phyloP scores from a whole-genome alignment of 2,113 vertebrate genomes.

The Pagrus major region DNA sequence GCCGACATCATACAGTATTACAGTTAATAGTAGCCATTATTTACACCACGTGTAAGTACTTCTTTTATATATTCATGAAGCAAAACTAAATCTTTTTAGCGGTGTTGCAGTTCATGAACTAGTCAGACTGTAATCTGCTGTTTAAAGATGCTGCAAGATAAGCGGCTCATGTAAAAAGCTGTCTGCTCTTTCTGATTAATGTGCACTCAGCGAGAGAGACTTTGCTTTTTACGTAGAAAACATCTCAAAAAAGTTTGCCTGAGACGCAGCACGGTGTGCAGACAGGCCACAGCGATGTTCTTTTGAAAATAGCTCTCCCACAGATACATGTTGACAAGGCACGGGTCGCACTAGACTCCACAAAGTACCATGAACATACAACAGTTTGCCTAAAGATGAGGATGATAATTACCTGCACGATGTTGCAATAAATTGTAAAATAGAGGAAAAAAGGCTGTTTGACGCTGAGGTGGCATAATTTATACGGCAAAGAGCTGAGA shows the following conservation, averaged over 20 bases:
- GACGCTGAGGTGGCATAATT: constrained; percentile 24
- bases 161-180: not conserved
- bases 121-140: not conserved
- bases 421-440: not conserved
- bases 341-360: not conserved
- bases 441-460: not conserved
- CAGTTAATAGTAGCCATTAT: constrained; percentile 23
- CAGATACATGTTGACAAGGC: not conserved
- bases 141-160: not conserved
- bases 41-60: not conserved
- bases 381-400: constrained; percentile 18
- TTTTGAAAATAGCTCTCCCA: constrained; percentile 25
- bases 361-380: constrained; percentile 7
- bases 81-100: not conserved
- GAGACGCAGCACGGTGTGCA: not conserved
- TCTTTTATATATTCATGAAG: constrained; percentile 2
- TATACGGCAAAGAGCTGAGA: constrained; percentile 17
- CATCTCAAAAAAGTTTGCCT: constrained; percentile 8
- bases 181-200: not conserved
- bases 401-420: constrained; percentile 27
- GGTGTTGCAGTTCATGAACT: not conserved
- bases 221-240: constrained; percentile 5
- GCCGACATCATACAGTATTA: constrained; percentile 4
- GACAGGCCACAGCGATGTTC: not conserved
- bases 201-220: not conserved